phyloP scores from a whole-genome alignment of 2,113 vertebrate genomes.

The Aleadryas rufinucha region DNA sequence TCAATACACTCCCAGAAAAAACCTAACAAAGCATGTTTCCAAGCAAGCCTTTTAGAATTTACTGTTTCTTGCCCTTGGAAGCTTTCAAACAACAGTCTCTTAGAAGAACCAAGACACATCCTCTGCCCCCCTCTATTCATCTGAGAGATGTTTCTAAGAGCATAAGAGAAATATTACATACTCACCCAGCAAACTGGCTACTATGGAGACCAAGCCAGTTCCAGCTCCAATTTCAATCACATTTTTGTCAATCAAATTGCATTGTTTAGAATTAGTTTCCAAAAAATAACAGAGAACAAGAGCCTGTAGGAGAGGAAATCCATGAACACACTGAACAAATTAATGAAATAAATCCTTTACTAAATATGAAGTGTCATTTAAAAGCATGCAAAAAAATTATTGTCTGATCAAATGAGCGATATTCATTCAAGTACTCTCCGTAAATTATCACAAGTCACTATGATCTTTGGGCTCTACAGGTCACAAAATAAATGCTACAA shows the following conservation, averaged over 20 bases:
- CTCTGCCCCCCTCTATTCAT: neutral
- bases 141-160: neutral
- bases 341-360: neutral
- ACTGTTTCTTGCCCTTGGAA: neutral
- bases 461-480: neutral
- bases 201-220: constrained; percentile 90
- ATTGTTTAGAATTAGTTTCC: constrained; percentile 82
- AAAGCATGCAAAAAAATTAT: neutral
- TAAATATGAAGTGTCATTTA: neutral
- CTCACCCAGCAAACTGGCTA: constrained; percentile 88
- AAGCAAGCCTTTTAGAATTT: neutral
- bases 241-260: constrained; percentile 83
- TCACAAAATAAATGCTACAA: neutral
- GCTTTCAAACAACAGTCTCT: neutral
- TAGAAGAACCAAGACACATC: neutral
- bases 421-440: neutral
- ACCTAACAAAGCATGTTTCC: neutral
- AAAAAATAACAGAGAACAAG: constrained; percentile 92
- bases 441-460: neutral
- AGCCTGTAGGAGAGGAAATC: constrained; percentile 73
- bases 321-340: neutral
- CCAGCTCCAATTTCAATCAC: constrained; percentile 96
- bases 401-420: neutral
- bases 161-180: neutral
- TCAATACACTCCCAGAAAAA: neutral